Evolutionary conservation across 1,140 invertebrate genomes (phyloP).

Genomic region (Trinorchestia longiramus): DNA sequence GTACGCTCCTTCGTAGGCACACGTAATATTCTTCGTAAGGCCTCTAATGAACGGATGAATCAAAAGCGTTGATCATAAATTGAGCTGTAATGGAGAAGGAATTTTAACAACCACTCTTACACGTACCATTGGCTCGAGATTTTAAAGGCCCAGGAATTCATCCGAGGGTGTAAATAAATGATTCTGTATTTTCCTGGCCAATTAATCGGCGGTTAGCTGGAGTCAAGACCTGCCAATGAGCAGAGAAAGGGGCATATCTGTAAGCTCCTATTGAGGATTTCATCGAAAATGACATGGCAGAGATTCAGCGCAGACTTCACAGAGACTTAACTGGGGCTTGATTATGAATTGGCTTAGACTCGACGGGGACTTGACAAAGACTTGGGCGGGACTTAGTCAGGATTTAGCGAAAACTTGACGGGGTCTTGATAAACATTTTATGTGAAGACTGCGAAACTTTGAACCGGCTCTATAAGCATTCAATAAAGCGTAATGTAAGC

Average conservation of each 20-base stretch:
- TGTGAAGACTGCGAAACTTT: no score
- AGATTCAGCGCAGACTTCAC: background rate
- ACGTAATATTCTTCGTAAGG: conserved; percentile 39
- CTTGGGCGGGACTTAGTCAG: background rate
- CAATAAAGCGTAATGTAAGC: background rate
- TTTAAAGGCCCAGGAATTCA: conserved; percentile 32
- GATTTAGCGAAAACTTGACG: background rate
- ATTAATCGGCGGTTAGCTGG: conserved; percentile 27
- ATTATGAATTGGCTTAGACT: background rate
- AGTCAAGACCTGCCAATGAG: conserved; percentile 12
- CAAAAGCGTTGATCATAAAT: conserved; percentile 39
- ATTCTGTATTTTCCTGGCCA: conserved; percentile 38
- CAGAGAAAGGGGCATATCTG: background rate
- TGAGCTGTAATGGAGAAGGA: conserved; percentile 44
- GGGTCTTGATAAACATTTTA: background rate
- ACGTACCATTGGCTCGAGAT: conserved; percentile 10
- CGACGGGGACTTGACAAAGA: background rate
- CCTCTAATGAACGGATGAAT: conserved; percentile 48
- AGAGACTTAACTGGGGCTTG: background rate
- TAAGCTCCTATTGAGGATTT: background rate
- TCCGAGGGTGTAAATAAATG: conserved; percentile 32
- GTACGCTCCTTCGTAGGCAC: background rate
- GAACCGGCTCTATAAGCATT: no score
- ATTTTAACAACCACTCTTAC: conserved; percentile 49
- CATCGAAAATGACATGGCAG: background rate